Conservation (phyloP, 2,888 invertebrate genomes). For the Drosophila picticornis region DNA sequence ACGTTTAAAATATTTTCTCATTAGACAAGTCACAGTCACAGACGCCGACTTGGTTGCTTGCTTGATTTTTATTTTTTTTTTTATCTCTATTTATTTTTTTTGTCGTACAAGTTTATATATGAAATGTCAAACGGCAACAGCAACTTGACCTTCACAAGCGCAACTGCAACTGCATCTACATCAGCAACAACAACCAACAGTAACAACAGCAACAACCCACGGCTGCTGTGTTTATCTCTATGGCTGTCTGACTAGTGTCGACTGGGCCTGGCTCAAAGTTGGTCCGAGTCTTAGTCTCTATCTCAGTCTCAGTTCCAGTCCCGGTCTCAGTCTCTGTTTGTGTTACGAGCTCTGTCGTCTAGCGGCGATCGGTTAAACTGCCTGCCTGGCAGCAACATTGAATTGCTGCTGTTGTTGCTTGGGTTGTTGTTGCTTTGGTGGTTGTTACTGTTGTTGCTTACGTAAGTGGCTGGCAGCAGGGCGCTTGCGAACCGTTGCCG, state of each 20-base stretch:
- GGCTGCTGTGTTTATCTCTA: constrained; percentile 72
- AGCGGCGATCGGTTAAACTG: constrained; percentile 45
- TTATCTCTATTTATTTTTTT: constrained; percentile 16
- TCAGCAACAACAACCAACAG: constrained; percentile 58
- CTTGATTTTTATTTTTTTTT: constrained; percentile 24
- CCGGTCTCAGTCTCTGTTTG: constrained; percentile 17
- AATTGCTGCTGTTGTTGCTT: constrained; percentile 53
- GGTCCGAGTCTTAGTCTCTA: constrained; percentile 15
- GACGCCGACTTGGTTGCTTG: constrained; percentile 45
- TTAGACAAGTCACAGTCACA: constrained; percentile 65
- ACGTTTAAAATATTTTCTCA: constrained; percentile 79
- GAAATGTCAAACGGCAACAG: constrained; percentile 74
- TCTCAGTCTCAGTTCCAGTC: constrained; percentile 14
- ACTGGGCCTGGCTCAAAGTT: constrained; percentile 52
- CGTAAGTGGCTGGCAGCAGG: constrained; percentile 67
- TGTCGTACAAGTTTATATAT: constrained; percentile 67
- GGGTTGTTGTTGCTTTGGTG: constrained; percentile 30
- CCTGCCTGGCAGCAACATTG: constrained; percentile 70
- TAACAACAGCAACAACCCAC: constrained; percentile 57
- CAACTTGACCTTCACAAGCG: constrained; percentile 68
- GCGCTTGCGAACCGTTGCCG: constrained; percentile 43
- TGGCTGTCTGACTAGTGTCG: constrained; percentile 61
- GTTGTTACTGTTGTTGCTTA: constrained; percentile 50
- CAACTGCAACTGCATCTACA: constrained; percentile 58
- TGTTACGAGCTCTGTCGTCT: constrained; percentile 25